These are phyloP conservation scores for Glyphotaelius pellucidus DNA, from an alignment of 2,888 invertebrate species.

Conservation along the genomic window DNA sequence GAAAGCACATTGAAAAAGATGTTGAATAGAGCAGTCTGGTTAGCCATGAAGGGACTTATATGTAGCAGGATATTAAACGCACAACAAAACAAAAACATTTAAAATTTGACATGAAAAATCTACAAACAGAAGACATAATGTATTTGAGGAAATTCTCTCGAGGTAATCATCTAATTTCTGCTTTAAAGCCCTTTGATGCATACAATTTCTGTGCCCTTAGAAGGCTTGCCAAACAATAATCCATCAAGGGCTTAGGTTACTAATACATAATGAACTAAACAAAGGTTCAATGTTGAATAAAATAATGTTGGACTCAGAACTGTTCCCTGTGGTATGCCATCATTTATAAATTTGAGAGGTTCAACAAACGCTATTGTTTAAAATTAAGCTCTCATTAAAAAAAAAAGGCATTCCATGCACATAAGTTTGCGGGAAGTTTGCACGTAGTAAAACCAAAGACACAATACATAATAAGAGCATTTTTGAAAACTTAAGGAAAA, in stretches of 20 bases:
- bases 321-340: neutral
- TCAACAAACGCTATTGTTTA: neutral
- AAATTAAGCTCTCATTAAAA: neutral
- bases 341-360: neutral
- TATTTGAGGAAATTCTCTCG: neutral
- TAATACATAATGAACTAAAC: too few species aligned
- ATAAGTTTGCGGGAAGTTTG: neutral
- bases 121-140: neutral
- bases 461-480: neutral
- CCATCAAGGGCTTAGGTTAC: neutral
- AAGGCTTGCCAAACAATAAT: too few species aligned
- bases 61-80: neutral
- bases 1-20: slow-evolving; percentile 15
- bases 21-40: slow-evolving; percentile 22
- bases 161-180: neutral
- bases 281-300: neutral
- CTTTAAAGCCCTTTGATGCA: neutral
- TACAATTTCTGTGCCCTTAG: too few species aligned
- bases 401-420: neutral
- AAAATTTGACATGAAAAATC: neutral
- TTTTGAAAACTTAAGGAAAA: too few species aligned
- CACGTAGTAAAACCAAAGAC: neutral
- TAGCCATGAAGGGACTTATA: neutral
- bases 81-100: neutral
- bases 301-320: neutral